Base-by-base conservation (phyloP, 1,140 invertebrate genomes). In the Drosophila melanica region DNA sequence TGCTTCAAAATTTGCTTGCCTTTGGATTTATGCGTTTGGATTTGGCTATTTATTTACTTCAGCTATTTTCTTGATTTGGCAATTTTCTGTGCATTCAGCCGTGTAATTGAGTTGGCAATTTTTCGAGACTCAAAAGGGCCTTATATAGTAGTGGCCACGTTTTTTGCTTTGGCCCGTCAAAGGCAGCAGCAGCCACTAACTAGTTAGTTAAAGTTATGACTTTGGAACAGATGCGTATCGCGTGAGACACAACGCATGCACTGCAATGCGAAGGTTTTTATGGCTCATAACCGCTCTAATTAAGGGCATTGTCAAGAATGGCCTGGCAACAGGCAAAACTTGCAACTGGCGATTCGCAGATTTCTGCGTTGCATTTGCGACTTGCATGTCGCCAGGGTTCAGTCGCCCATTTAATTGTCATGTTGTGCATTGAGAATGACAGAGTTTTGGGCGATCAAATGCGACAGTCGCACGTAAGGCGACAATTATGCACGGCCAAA, bases 201-300 rank as follows among this genome's bases (percentile, higher is more conserved):
- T 53, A 58, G 58, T 51, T 41, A 53, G 67, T 48, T 55, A 51
- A 20, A 65, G 54, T 67, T 66, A 45, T 33, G 27, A 30, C 23
- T 14, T 9, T 35, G 41, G n/a, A 30, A 33, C 23, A 81, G 81
- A 82, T 71, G 71, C 47, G 60, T 74, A 86, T 86, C 82, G 81
- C 81, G 81, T 86, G 81, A 82, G 70, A 44, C 51, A 42, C 33
- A 41, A 63, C 65, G 58, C 67, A 51, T 41, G 48, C 55, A 33
- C 33, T 5, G n/a, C 44, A 37, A 60, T 18, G 27, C 54, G 35
- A 50, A 57, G 59, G 35, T 86, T 53, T 86, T 86, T 87, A 86
- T 87, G 79, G 81, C 79, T 69, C 86, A 87, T 86, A 87, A 86
- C 82, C 53, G 79, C 71, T 51, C 82, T 86, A 86, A 86, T 86